These are phyloP conservation scores for Tolmerus cingulatus DNA, from an alignment of 2,888 invertebrate species.

Conservation along the genomic window DNA sequence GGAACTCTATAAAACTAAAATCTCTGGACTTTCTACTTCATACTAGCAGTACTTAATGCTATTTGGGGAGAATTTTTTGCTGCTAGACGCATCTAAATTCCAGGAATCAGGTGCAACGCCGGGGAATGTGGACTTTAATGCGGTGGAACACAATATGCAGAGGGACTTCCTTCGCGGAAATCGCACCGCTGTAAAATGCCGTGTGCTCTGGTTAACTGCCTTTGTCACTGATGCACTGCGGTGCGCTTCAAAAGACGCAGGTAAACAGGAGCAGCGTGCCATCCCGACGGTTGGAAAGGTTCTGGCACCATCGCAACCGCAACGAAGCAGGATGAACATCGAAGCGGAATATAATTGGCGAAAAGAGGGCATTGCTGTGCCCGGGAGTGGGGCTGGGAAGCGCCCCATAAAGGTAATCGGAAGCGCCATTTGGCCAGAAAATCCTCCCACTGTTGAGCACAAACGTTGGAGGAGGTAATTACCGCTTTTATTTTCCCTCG, in stretches of 20 bases:
- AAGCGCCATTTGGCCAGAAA: slow-evolving; percentile 29
- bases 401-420: slow-evolving; percentile 22
- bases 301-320: background rate
- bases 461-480: slow-evolving; percentile 14
- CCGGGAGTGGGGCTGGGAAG: background rate
- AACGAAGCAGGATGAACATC: background rate
- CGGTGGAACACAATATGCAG: background rate
- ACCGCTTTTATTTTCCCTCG: slow-evolving; percentile 18
- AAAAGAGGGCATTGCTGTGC: background rate
- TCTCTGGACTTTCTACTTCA: background rate
- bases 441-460: background rate
- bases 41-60: background rate
- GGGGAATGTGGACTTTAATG: background rate
- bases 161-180: slow-evolving; percentile 4
- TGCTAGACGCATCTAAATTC: background rate
- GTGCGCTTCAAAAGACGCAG: background rate
- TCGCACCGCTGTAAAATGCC: background rate
- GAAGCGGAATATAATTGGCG: slow-evolving; percentile 10
- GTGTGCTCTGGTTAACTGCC: background rate
- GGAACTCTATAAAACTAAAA: background rate
- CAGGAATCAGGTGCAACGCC: background rate
- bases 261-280: background rate
- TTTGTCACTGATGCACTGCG: background rate
- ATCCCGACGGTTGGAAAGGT: background rate
- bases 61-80: background rate